Evolutionary conservation across 2,888 invertebrate species (phyloP).

Genomic region (Macaria liturata): DNA sequence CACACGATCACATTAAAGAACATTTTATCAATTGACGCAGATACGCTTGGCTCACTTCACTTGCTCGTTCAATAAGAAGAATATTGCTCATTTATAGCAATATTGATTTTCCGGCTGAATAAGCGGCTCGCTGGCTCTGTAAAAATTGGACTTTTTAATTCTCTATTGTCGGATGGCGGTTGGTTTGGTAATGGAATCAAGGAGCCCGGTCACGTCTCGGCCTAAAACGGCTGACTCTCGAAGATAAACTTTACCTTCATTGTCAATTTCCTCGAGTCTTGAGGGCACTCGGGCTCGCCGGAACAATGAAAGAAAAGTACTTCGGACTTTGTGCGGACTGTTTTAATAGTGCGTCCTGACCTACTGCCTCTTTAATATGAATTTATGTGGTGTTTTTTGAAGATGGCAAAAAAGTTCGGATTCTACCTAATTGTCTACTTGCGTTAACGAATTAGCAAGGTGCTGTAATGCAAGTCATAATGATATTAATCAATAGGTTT

Average conservation of each 20-base stretch:
- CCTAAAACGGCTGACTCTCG: conserved; percentile 74
- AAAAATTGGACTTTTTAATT: conserved; percentile 74
- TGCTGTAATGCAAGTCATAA: no score
- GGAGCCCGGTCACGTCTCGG: conserved; percentile 72
- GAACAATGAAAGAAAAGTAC: conserved; percentile 77
- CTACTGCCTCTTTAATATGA: conserved; percentile 19
- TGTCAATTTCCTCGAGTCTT: conserved; percentile 77
- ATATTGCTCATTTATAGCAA: conserved; percentile 45
- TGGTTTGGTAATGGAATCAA: conserved; percentile 65
- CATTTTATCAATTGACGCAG: no score
- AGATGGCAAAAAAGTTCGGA: no score
- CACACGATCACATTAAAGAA: no score
- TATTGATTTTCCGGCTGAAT: conserved; percentile 71
- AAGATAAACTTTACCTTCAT: conserved; percentile 81
- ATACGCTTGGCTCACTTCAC: no score
- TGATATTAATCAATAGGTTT: no score
- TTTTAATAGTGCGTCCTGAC: conserved; percentile 64
- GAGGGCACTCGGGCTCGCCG: conserved; percentile 65
- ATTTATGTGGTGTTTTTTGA: no score
- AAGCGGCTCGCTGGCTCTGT: conserved; percentile 61
- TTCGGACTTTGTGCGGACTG: conserved; percentile 70
- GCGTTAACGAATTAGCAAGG: no score
- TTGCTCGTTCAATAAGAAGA: conserved; percentile 16
- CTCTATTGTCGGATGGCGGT: conserved; percentile 58
- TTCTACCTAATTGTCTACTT: no score